These are phyloP conservation scores for Oscheius sp. DNA, from an alignment of 2,888 invertebrate species.

Conservation along the genomic window DNA sequence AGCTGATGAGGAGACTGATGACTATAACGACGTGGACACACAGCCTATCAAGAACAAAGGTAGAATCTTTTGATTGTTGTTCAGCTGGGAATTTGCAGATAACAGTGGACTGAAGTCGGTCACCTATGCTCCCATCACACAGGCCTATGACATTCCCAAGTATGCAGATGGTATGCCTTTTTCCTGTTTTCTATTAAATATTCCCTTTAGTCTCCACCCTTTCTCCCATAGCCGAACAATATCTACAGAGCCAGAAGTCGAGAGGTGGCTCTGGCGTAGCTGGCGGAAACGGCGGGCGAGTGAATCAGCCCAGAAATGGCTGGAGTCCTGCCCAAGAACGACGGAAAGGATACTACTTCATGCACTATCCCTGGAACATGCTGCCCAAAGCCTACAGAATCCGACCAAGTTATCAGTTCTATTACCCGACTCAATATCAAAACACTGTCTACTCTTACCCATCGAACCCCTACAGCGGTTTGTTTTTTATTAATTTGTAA, in stretches of 20 bases:
- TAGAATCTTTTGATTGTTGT: background rate
- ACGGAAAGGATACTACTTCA: conserved; percentile 51
- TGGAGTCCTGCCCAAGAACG: background rate
- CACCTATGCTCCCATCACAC: conserved; percentile 48
- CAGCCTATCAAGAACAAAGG: conserved; percentile 14
- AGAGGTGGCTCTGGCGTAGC: too few species aligned
- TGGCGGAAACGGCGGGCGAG: too few species aligned
- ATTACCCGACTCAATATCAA: conserved; percentile 46
- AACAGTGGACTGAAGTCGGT: conserved; percentile 47
- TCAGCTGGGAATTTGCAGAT: conserved; percentile 27
- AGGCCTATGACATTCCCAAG: conserved; percentile 45
- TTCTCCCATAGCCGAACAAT: background rate
- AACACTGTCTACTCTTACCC: conserved; percentile 21
- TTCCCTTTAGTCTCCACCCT: conserved; percentile 14
- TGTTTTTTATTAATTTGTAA: background rate
- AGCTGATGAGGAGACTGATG: conserved; percentile 24
- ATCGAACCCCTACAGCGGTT: conserved; percentile 18
- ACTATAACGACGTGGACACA: conserved; percentile 33
- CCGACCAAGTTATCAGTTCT: conserved; percentile 52
- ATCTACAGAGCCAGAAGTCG: too few species aligned
- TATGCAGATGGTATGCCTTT: conserved; percentile 9
- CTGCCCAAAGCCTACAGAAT: conserved; percentile 53
- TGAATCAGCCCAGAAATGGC: too few species aligned
- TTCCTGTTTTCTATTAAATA: background rate
- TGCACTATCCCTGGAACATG: conserved; percentile 58